Evolutionary conservation across 2,113 vertebrate species (phyloP).

Genomic region (Sylvietta virens): DNA sequence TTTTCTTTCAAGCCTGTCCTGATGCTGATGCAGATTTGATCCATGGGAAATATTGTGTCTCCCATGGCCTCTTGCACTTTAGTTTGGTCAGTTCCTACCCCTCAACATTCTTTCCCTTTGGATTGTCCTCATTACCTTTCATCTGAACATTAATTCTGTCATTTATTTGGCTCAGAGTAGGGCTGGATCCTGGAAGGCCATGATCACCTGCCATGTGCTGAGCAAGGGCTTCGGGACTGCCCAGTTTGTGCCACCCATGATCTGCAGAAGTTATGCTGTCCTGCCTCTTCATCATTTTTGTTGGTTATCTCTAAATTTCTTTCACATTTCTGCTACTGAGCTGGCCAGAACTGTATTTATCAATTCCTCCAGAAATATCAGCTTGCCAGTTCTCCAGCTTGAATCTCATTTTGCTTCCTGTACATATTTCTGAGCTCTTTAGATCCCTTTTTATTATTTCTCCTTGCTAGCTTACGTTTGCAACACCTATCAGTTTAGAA

Average conservation of each 20-base stretch:
- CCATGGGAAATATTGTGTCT: background rate
- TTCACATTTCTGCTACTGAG: background rate
- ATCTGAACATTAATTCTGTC: background rate
- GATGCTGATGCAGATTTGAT: background rate
- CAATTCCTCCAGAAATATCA: constrained; percentile 24
- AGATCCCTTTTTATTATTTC: constrained; percentile 53
- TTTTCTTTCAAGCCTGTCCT: background rate
- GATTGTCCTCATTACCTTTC: background rate
- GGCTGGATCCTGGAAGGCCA: background rate
- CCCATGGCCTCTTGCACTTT: background rate
- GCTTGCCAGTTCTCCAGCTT: background rate
- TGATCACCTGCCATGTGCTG: background rate
- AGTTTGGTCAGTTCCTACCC: background rate
- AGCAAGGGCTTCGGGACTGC: background rate
- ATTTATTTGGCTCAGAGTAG: background rate
- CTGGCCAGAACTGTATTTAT: constrained; percentile 4
- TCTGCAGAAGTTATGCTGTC: background rate
- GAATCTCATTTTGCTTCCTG: constrained; percentile 42
- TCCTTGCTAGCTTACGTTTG: background rate
- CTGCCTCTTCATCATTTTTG: background rate
- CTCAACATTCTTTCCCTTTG: background rate
- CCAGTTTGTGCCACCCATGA: background rate
- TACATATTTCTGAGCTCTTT: constrained; percentile 7
- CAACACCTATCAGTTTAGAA: constrained; percentile 21
- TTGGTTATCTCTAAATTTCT: background rate